Conservation (phyloP, 2,113 vertebrate genomes). For the Dicentrarchus labrax region DNA sequence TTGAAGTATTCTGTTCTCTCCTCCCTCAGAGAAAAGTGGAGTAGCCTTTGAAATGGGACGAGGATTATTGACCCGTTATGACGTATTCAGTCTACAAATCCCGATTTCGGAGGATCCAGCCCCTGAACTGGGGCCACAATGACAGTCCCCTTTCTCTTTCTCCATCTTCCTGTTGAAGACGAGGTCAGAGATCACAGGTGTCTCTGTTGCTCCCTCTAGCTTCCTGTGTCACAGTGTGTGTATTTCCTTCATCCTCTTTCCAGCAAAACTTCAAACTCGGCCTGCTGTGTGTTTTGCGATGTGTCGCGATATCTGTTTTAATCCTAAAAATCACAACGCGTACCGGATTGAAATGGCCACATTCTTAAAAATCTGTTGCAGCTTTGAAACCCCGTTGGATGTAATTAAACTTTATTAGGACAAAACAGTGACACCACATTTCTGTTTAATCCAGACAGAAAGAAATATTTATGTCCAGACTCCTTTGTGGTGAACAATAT, state of each 20-base stretch:
- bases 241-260: slow-evolving; percentile 76
- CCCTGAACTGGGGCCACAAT: slow-evolving; percentile 22
- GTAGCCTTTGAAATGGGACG: slow-evolving; percentile 13
- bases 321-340: neutral
- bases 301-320: neutral
- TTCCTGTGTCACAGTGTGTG: slow-evolving; percentile 76
- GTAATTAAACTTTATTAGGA: neutral
- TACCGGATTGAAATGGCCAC: neutral
- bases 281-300: neutral
- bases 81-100: neutral
- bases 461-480: neutral
- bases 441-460: neutral
- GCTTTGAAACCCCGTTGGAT: neutral
- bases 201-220: slow-evolving; percentile 67
- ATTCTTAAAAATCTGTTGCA: neutral
- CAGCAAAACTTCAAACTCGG: slow-evolving; percentile 52
- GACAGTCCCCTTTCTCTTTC: slow-evolving; percentile 65
- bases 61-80: neutral
- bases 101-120: neutral
- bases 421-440: neutral
- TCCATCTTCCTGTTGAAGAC: slow-evolving; percentile 80
- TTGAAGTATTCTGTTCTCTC: neutral
- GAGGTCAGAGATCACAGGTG: slow-evolving; percentile 84
- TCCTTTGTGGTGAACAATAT: slow-evolving; percentile 14
- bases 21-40: neutral